Evolutionary conservation across 2,797 vertebrate genomes (phyloP).

Genomic region (Denticeps clupeoides): DNA sequence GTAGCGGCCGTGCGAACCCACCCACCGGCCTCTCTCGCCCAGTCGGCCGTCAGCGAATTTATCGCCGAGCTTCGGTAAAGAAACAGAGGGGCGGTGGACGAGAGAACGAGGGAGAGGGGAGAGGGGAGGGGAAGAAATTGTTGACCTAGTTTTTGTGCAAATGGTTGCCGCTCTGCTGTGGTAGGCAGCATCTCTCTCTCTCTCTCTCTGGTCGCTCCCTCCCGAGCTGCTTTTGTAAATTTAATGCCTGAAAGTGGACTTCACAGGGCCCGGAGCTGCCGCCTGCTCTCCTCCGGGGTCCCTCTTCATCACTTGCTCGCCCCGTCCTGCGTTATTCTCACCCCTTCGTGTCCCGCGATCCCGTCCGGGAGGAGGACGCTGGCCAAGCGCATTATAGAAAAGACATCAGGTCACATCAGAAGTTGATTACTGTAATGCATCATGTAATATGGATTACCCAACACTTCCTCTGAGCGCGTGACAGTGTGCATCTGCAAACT

Average conservation of each 20-base stretch:
- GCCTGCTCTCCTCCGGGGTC: conserved; percentile 17
- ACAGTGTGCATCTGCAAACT: too few relatives aligned
- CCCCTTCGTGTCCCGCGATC: too few relatives aligned
- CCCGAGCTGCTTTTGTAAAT: conserved; percentile 22
- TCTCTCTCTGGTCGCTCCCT: conserved; percentile 7
- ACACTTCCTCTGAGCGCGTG: too few relatives aligned
- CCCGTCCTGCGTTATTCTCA: too few relatives aligned
- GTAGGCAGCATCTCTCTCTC: conserved; percentile 40
- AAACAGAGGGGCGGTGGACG: conserved; percentile 8
- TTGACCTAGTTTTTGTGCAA: conserved; percentile 64
- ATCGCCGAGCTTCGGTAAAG: conserved; percentile 21
- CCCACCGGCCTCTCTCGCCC: conserved; percentile 4
- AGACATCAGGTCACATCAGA: too few relatives aligned
- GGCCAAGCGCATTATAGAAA: too few relatives aligned
- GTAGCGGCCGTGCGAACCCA: too few relatives aligned
- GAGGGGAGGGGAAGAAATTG: conserved; percentile 41
- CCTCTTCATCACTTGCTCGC: conserved; percentile 2
- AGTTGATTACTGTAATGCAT: too few relatives aligned
- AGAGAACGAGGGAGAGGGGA: conserved; percentile 28
- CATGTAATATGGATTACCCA: too few relatives aligned
- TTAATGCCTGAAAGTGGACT: conserved; percentile 30
- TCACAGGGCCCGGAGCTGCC: conserved; percentile 19
- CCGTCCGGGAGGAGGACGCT: too few relatives aligned
- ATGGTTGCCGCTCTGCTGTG: conserved; percentile 49
- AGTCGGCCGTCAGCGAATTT: conserved; percentile 27